Conservation (phyloP, 2,113 vertebrate species). For the Platysteira castanea region DNA sequence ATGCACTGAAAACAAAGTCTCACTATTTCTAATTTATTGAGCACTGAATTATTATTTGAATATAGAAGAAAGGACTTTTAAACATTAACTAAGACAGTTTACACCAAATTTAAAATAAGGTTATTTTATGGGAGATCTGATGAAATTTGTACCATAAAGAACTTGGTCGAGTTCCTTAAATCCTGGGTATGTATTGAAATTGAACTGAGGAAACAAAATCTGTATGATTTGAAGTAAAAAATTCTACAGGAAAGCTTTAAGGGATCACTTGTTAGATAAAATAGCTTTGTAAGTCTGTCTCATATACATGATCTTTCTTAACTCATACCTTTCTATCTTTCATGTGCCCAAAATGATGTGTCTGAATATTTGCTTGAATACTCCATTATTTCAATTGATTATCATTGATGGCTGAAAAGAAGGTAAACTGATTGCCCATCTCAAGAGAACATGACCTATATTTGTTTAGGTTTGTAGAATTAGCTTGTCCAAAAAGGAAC, state of each 20-base stretch:
- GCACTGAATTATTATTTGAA: neutral
- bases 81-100: neutral
- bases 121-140: neutral
- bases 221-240: neutral
- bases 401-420: neutral
- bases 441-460: neutral
- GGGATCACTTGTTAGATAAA: neutral
- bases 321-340: neutral
- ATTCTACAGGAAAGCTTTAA: neutral
- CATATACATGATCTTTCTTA: neutral
- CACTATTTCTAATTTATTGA: neutral
- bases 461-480: neutral
- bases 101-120: neutral
- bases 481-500: constrained; percentile 14
- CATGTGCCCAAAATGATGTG: neutral
- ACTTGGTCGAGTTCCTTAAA: neutral
- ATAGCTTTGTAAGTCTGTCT: neutral
- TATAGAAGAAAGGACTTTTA: neutral
- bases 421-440: neutral
- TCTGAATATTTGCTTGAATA: neutral
- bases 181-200: neutral
- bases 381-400: constrained; percentile 1
- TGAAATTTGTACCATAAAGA: neutral
- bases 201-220: neutral
- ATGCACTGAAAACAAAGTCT: neutral